A percentile compares a stretch with the other conserved stretches of the same genome.
Conservation (phyloP, 2,113 vertebrate genomes). For the Amphiprion ocellaris region DNA sequence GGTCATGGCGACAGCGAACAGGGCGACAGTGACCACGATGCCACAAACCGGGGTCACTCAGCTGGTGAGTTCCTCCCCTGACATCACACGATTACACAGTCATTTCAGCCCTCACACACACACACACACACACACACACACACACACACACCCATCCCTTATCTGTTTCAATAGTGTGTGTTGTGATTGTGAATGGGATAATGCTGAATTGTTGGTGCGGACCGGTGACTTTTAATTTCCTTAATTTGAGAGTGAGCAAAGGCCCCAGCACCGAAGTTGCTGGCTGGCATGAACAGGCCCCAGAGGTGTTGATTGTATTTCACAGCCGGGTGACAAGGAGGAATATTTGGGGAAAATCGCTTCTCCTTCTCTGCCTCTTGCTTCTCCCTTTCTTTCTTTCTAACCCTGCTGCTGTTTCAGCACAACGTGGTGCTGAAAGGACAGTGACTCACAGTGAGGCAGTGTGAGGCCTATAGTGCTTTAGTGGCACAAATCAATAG, state of each 20-base stretch:
- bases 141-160: background rate
- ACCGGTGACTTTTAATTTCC: conserved; percentile 80
- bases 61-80: conserved; percentile 90
- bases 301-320: conserved; percentile 76
- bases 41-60: conserved; percentile 97
- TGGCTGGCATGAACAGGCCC: conserved; percentile 59
- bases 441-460: conserved; percentile 60
- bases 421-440: conserved; percentile 68
- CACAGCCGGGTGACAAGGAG: conserved; percentile 62
- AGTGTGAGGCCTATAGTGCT: conserved; percentile 41
- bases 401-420: conserved; percentile 28
- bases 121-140: background rate
- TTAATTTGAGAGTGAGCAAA: conserved; percentile 72
- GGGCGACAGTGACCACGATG: conserved; percentile 99
- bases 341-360: conserved; percentile 33
- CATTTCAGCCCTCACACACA: conserved; percentile 1
- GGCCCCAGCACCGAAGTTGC: conserved; percentile 30
- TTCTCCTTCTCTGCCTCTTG: conserved; percentile 2
- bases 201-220: conserved; percentile 70
- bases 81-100: conserved; percentile 40
- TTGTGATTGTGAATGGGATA: conserved; percentile 62
- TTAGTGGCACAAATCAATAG: conserved; percentile 70
- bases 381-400: background rate
- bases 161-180: conserved; percentile 40
- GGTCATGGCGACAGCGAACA: conserved; percentile 99